Evolutionary conservation across 2,888 invertebrate species (phyloP).

Genomic region (Holacanthella duospinosa): DNA sequence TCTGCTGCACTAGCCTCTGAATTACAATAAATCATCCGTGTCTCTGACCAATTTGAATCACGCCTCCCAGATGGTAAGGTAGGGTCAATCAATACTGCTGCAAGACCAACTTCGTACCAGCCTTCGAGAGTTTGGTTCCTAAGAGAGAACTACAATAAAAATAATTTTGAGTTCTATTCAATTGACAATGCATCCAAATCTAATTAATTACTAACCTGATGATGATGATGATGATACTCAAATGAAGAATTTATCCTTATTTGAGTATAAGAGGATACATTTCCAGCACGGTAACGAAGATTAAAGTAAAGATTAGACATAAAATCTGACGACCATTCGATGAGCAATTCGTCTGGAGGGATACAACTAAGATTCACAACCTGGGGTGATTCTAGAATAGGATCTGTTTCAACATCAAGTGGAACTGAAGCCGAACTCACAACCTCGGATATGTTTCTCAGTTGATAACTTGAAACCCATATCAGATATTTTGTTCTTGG

Average conservation of each 20-base stretch:
- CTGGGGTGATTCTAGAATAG: neutral
- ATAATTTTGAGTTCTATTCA: neutral
- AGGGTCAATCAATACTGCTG: neutral
- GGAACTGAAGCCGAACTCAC: neutral
- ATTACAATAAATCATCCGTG: neutral
- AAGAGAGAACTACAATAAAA: neutral
- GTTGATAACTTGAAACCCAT: neutral
- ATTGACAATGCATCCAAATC: too few species aligned
- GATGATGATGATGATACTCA: neutral
- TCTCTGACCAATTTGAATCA: neutral
- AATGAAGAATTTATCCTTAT: neutral
- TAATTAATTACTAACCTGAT: neutral
- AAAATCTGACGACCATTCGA: neutral
- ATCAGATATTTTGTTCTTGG: neutral
- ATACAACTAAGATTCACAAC: slow-evolving; percentile 1
- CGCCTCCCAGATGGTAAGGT: neutral
- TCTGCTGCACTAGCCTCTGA: neutral
- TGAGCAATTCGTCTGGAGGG: slow-evolving; percentile 2
- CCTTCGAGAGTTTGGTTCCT: neutral
- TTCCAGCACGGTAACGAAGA: neutral
- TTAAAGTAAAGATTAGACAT: neutral
- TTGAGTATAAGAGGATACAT: neutral
- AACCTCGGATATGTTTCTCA: neutral
- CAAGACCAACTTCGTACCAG: neutral
- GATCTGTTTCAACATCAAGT: neutral